Evolutionary conservation across 2,888 invertebrate genomes (phyloP).

Genomic region (Notocelia uddmanniana): DNA sequence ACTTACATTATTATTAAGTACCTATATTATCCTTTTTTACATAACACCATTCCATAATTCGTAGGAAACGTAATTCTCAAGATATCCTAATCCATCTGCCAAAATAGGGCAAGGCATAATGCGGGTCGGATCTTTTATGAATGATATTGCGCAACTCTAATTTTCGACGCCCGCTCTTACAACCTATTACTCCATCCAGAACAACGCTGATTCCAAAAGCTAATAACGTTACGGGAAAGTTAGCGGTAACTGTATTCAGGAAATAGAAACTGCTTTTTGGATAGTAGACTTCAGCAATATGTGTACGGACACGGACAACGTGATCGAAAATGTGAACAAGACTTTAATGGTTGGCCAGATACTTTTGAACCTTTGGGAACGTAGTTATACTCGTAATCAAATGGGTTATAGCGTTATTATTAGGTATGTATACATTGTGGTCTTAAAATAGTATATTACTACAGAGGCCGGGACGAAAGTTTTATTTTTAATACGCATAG

Average conservation of each 20-base stretch:
- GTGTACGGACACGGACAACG: no score
- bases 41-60: conserved; percentile 8
- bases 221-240: conserved; percentile 44
- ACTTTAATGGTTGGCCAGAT: no score
- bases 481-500: no score
- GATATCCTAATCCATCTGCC: conserved; percentile 36
- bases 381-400: no score
- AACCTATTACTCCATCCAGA: conserved; percentile 39
- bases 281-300: no score
- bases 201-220: conserved; percentile 42
- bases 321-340: no score
- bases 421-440: no score
- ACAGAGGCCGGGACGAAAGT: no score
- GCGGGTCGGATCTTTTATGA: conserved; percentile 41
- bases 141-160: conserved; percentile 44
- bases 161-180: conserved; percentile 41
- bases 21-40: neutral
- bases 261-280: neutral
- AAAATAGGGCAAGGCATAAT: conserved; percentile 37
- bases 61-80: conserved; percentile 22
- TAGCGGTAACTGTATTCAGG: conserved; percentile 32
- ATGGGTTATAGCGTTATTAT: no score
- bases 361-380: no score
- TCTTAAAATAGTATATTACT: no score
- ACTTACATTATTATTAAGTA: neutral